phyloP scores from a whole-genome alignment of 92 coral and sea anemone genomes.

The Phenganax subtilis region DNA sequence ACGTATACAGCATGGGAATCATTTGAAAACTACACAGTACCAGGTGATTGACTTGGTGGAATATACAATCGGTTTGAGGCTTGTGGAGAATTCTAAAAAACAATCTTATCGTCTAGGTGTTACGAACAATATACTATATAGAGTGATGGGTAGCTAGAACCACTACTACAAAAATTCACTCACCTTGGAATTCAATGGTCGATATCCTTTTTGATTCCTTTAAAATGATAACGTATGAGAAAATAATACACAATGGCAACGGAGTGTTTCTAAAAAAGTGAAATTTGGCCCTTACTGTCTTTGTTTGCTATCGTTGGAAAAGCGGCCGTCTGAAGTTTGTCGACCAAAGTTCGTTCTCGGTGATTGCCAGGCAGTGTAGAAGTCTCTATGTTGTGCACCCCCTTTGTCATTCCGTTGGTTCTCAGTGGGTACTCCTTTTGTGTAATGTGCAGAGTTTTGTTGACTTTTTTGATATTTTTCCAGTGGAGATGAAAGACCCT shows the following conservation, averaged over 20 bases:
- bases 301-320: not conserved
- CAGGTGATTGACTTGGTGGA: slow-evolving; percentile 2
- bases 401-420: slow-evolving; percentile 16
- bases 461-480: slow-evolving; percentile 28
- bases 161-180: not conserved
- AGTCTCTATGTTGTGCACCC: not conserved
- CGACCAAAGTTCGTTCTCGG: not conserved
- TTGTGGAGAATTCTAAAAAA: not conserved
- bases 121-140: not conserved
- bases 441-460: not conserved
- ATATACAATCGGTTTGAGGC: not conserved
- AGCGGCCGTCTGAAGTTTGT: slow-evolving; percentile 6
- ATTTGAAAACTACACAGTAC: not conserved
- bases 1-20: not conserved
- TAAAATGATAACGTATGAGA: not conserved
- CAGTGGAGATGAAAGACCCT: slow-evolving; percentile 55
- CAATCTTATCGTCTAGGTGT: not conserved
- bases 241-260: not conserved
- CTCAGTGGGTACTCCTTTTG: slow-evolving; percentile 24
- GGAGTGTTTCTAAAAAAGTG: not conserved
- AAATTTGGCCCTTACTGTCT: too few relatives aligned
- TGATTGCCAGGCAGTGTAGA: slow-evolving; percentile 17
- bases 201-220: not conserved
- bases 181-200: slow-evolving; percentile 22
- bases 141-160: not conserved